phyloP scores from a whole-genome alignment of 2,113 vertebrate genomes.

The Pungitius pungitius region DNA sequence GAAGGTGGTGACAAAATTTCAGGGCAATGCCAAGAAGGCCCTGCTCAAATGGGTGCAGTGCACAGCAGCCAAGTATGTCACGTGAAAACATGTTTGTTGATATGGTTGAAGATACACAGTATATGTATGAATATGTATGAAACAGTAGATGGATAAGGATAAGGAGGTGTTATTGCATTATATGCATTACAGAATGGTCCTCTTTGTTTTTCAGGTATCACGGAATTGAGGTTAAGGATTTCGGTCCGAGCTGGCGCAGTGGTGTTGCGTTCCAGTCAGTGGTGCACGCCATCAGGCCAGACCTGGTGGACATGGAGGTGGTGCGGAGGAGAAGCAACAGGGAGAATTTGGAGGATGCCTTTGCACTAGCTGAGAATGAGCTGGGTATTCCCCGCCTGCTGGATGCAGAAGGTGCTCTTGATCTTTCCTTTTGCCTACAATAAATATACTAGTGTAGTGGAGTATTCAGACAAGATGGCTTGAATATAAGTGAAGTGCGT shows the following conservation, averaged over 20 bases:
- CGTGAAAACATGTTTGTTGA: background rate
- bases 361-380: conserved; percentile 90
- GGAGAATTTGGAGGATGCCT: conserved; percentile 94
- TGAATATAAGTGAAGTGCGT: background rate
- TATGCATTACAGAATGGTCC: background rate
- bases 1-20: conserved; percentile 89
- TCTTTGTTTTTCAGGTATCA: conserved; percentile 77
- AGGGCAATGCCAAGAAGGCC: conserved; percentile 93
- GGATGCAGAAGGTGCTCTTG: conserved; percentile 90
- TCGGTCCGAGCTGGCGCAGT: conserved; percentile 93
- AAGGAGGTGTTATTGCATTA: too few species aligned
- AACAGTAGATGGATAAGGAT: background rate
- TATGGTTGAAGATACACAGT: background rate
- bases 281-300: conserved; percentile 92
- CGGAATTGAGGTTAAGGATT: conserved; percentile 95
- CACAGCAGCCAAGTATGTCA: conserved; percentile 88
- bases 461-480: background rate
- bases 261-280: conserved; percentile 93
- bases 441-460: background rate
- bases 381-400: conserved; percentile 95
- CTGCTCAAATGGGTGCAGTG: conserved; percentile 94
- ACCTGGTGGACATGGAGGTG: conserved; percentile 92
- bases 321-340: conserved; percentile 85
- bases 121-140: background rate
- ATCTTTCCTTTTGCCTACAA: background rate